A percentile compares a stretch with the other conserved stretches of the same genome.
These are phyloP conservation scores for Python bivittatus DNA, from an alignment of 2,113 vertebrate species.

Conservation along the genomic window DNA sequence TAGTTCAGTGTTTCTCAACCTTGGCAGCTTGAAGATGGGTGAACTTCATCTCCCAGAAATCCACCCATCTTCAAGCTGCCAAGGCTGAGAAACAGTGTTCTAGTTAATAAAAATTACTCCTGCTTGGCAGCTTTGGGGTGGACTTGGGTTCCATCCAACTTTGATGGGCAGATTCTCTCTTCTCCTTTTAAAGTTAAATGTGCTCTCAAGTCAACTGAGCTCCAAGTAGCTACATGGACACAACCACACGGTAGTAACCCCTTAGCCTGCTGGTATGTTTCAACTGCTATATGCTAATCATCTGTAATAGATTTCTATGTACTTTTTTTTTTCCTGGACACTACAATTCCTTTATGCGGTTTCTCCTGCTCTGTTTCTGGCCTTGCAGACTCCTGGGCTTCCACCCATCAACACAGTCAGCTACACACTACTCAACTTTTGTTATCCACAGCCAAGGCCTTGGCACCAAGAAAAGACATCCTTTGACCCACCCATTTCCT, in stretches of 20 bases:
- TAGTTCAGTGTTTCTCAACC: too few relatives aligned
- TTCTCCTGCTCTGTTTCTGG: neutral
- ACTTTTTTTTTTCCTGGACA: neutral
- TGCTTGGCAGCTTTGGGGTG: neutral
- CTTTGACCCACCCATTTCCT: neutral
- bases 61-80: too few relatives aligned
- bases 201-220: neutral
- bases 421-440: neutral
- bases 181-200: neutral
- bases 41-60: too few relatives aligned
- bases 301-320: neutral
- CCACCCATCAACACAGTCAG: neutral
- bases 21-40: too few relatives aligned
- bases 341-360: neutral
- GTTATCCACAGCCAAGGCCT: neutral
- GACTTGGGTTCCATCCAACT: neutral
- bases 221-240: neutral
- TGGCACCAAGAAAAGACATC: neutral
- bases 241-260: neutral
- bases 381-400: neutral
- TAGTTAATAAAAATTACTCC: neutral
- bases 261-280: neutral
- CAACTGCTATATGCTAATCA: neutral
- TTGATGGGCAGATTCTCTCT: neutral
- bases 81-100: too few relatives aligned